Evolutionary conservation across 2,113 vertebrate species (phyloP).

Genomic region (Heterotis niloticus): DNA sequence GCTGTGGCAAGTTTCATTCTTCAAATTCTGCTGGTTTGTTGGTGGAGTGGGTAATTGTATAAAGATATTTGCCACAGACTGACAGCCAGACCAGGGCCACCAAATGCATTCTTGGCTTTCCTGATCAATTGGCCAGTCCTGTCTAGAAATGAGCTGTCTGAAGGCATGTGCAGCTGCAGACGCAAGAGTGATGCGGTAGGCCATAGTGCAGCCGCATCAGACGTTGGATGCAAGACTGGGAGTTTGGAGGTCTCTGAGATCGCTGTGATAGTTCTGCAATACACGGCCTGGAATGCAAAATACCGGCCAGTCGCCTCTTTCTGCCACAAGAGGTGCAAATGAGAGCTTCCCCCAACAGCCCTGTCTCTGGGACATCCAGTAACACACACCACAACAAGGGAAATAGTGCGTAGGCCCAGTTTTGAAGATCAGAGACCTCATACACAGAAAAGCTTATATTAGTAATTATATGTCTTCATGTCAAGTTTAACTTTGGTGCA

Average conservation of each 20-base stretch:
- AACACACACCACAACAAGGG: background rate
- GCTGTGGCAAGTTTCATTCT: background rate
- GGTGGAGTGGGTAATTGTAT: background rate
- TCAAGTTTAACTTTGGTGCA: too few relatives aligned
- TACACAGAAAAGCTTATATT: too few relatives aligned
- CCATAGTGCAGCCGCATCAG: background rate
- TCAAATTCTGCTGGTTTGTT: background rate
- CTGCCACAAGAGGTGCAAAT: background rate
- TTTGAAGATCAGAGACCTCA: background rate
- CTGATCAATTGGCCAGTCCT: background rate
- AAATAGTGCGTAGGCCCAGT: background rate
- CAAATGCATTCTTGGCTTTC: background rate
- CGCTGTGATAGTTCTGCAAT: background rate
- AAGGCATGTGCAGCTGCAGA: too few relatives aligned
- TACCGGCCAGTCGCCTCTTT: background rate
- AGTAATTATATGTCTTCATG: too few relatives aligned
- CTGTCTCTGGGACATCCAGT: background rate
- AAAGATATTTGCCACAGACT: background rate
- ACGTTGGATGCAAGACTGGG: background rate
- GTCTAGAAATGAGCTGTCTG: background rate
- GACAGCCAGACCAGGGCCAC: background rate
- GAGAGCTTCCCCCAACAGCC: background rate
- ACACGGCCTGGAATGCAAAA: slow-evolving; percentile 5
- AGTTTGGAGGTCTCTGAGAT: background rate
- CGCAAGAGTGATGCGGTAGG: too few relatives aligned